A percentile compares a stretch with the other conserved stretches of the same genome.
Evolutionary conservation across 2,888 invertebrate species (phyloP).

Genomic region (Patella caerulea): DNA sequence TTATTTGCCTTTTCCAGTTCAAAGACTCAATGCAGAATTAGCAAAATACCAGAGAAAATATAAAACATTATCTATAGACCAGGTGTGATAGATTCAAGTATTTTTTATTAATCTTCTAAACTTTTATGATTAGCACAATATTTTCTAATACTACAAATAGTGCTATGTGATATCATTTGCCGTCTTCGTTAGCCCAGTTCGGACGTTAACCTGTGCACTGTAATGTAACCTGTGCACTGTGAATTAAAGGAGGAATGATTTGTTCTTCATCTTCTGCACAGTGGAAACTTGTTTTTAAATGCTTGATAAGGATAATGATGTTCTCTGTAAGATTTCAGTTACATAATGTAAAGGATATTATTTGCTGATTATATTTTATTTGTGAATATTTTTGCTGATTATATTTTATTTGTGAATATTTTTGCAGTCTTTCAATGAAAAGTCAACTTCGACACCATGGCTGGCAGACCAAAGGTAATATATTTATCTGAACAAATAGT

Average conservation of each 20-base stretch:
- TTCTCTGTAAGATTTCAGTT: too few relatives aligned
- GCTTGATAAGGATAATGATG: too few relatives aligned
- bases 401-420: conserved; percentile 5
- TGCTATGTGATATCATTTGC: too few relatives aligned
- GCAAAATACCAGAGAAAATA: conserved; percentile 74
- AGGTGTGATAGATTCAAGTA: background rate
- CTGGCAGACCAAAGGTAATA: conserved; percentile 77
- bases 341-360: background rate
- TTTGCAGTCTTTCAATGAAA: conserved; percentile 64
- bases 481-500: background rate
- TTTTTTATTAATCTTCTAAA: conserved; percentile 7
- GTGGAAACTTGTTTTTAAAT: too few relatives aligned
- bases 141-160: too few relatives aligned
- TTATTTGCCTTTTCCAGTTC: conserved; percentile 39
- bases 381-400: background rate
- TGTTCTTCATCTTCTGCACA: too few relatives aligned
- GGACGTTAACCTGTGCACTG: too few relatives aligned
- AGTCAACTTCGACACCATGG: conserved; percentile 73
- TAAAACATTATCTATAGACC: conserved; percentile 11
- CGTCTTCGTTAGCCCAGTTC: too few relatives aligned
- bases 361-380: conserved; percentile 9
- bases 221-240: too few relatives aligned
- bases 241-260: too few relatives aligned
- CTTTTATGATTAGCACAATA: too few relatives aligned
- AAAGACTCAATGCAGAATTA: conserved; percentile 46